Evolutionary conservation across 2,797 vertebrate species (phyloP).

Genomic region (Sebastes steindachneri): DNA sequence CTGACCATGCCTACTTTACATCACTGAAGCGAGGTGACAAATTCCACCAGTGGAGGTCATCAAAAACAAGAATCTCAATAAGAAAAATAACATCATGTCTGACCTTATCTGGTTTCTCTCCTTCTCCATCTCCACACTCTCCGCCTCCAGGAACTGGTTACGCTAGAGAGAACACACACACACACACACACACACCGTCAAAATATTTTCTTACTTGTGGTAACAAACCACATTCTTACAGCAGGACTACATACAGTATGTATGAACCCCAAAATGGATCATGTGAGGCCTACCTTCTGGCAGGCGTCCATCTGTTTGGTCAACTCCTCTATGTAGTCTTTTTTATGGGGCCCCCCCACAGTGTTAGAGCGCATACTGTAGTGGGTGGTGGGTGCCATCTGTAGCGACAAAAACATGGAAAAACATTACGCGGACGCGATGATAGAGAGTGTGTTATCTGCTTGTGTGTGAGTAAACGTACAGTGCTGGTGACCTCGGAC

Average conservation of each 20-base stretch:
- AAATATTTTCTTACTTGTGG: background rate
- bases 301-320: conserved; percentile 79
- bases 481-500: conserved; percentile 44
- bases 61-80: rapidly evolving
- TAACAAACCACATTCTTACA: background rate
- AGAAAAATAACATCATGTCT: background rate
- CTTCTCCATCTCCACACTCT: conserved; percentile 84
- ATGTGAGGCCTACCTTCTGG: conserved; percentile 68
- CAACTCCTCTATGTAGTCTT: conserved; percentile 84
- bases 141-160: conserved; percentile 86
- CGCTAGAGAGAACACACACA: conserved; percentile 67
- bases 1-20: background rate
- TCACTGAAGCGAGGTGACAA: background rate
- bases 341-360: conserved; percentile 64
- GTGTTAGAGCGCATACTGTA: conserved; percentile 65
- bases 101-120: conserved; percentile 85
- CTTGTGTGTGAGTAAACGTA: conserved; percentile 5
- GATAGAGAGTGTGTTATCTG: background rate
- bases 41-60: background rate
- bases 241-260: background rate
- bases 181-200: background rate
- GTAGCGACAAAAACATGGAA: background rate
- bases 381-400: conserved; percentile 48
- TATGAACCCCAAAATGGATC: background rate
- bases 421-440: background rate